Evolutionary conservation across 1,140 invertebrate genomes (phyloP).

Genomic region (Agraylea sexmaculata): DNA sequence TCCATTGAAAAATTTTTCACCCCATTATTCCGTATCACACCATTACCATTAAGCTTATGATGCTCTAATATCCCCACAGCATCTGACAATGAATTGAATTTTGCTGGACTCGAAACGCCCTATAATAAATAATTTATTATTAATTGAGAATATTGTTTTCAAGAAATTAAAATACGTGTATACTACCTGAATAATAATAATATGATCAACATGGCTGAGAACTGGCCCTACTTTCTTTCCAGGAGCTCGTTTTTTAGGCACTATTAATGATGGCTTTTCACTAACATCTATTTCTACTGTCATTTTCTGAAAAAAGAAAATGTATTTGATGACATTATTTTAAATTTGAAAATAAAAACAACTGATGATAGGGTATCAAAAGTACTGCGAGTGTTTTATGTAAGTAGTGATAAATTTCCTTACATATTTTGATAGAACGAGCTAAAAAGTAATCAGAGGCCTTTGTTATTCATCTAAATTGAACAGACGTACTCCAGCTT

Average conservation of each 20-base stretch:
- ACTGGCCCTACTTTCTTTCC: conserved; percentile 39
- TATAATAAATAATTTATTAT: conserved; percentile 18
- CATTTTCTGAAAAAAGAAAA: no score
- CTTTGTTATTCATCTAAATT: no score
- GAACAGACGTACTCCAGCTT: no score
- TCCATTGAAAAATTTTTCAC: conserved; percentile 39
- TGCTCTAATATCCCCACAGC: conserved; percentile 35
- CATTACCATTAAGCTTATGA: conserved; percentile 31
- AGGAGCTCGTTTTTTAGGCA: conserved; percentile 43
- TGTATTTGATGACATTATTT: no score
- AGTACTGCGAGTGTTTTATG: no score
- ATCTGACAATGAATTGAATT: conserved; percentile 33
- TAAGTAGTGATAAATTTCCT: no score
- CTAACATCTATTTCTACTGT: conserved; percentile 32
- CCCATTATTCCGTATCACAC: conserved; percentile 37
- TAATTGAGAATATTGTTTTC: conserved; percentile 4
- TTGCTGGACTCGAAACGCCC: conserved; percentile 29
- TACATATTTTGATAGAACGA: no score
- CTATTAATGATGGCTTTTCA: conserved; percentile 45
- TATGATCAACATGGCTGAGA: conserved; percentile 46
- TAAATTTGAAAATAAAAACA: no score
- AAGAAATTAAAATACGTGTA: not conserved
- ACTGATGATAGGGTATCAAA: no score
- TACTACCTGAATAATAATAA: conserved; percentile 45
- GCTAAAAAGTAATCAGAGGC: no score